Conservation (phyloP, 2,113 vertebrate genomes). For the Romanogobio albipinnatus region DNA sequence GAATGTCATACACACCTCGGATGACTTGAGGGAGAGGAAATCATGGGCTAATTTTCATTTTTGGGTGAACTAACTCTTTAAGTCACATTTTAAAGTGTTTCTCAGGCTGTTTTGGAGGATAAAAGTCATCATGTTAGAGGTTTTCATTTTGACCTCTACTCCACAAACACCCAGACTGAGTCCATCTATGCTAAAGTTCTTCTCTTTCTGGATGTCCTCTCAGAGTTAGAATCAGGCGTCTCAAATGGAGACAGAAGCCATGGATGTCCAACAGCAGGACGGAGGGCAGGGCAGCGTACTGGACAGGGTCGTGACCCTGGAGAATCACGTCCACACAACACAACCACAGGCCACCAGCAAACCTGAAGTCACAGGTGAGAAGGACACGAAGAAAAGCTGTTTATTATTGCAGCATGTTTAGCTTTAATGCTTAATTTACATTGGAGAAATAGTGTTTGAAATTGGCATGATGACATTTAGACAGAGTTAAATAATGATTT, state of each 20-base stretch:
- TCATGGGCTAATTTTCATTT: too few species aligned
- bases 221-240: slow-evolving; percentile 48
- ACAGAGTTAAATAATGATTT: neutral
- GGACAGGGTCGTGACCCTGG: neutral
- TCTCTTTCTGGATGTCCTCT: slow-evolving; percentile 27
- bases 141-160: neutral
- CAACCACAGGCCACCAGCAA: slow-evolving; percentile 39
- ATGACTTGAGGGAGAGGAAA: too few species aligned
- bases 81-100: neutral
- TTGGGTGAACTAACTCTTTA: neutral
- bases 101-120: neutral
- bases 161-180: neutral
- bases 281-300: slow-evolving; percentile 10
- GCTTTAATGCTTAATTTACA: neutral
- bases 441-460: neutral
- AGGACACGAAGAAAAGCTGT: neutral
- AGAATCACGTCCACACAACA: slow-evolving; percentile 48
- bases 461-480: neutral
- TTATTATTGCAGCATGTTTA: neutral
- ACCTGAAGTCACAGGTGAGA: slow-evolving; percentile 44
- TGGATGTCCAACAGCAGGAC: slow-evolving; percentile 60
- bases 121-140: slow-evolving; percentile 11
- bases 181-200: neutral
- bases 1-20: too few species aligned
- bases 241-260: slow-evolving; percentile 59